Percentiles rank a stretch among this genome's conserved stretches.
Evolutionary conservation across 2,113 vertebrate genomes (phyloP).

Genomic region (Corythornis vintsioides): DNA sequence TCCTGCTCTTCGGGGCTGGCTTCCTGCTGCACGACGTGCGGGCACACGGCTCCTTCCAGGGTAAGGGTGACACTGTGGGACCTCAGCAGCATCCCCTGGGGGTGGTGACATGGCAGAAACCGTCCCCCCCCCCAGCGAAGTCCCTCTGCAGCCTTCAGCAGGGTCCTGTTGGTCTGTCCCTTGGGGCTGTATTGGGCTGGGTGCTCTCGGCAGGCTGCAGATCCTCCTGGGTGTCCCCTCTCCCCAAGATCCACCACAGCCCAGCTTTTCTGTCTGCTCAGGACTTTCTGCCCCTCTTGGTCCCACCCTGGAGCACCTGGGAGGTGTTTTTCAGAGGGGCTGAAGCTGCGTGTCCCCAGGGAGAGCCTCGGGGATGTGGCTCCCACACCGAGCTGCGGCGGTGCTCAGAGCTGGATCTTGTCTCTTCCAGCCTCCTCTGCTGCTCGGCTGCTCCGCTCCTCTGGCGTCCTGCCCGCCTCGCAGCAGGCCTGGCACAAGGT

Average conservation of each 20-base stretch:
- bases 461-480: conserved; percentile 77
- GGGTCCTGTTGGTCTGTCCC: not conserved
- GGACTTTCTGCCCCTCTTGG: not conserved
- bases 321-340: not conserved
- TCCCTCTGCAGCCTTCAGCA: fast-evolving
- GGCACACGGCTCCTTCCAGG: conserved; percentile 83
- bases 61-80: conserved; percentile 24
- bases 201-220: not conserved
- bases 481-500: conserved; percentile 83
- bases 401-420: not conserved
- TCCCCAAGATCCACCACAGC: fast-evolving
- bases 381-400: fast-evolving
- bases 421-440: conserved; percentile 71
- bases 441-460: conserved; percentile 74
- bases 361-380: not conserved
- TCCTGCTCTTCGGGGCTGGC: conserved; percentile 76
- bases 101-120: fast-evolving
- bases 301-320: not conserved
- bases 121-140: not conserved
- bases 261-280: not conserved
- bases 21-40: conserved; percentile 86
- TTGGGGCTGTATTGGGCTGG: not conserved
- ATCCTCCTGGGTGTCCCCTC: no score
- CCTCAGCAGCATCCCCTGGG: fast-evolving
- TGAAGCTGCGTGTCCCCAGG: fast-evolving